Evolutionary conservation across 2,113 vertebrate species (phyloP), one percentile per base, ranked within the genome.

Genomic region (Athene noctua): DNA sequence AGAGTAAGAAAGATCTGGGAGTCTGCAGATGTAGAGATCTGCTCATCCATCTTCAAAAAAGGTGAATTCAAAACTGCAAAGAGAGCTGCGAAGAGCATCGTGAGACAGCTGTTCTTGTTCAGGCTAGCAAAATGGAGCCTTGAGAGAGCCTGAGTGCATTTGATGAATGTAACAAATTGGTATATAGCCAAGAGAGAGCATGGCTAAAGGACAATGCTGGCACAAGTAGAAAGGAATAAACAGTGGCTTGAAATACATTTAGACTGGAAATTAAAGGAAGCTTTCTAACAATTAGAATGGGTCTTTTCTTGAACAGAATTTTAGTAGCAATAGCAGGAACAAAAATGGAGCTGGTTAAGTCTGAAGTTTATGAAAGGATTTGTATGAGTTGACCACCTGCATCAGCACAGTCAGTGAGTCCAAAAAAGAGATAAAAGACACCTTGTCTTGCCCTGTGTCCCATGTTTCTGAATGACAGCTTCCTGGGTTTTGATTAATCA

Each of bases 171-270:
- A 83, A 32, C 49, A 44, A 84, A 38, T 34, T 95, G 96, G 75
- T 86, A 17, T 57, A 29, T 25, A 77, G 90, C 96, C 96, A 96
- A 79, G 62, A 88, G 58, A 90, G 75, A 93, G 30, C 73, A 94
- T 65, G 90, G 89, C 66, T 88, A 44, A 82, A 85, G 73, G 84
- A 95, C 95, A 96, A 82, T 94, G 78, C 92, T 96, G 96, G 96
- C 94, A 90, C n/a, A 71, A 94, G 67, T 86, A 92, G 82, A 96
- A 95, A 93, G 86, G 88, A 90, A 70, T 70, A 90, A 86, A 80
- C 46, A 80, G 70, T 57, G 82, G 12, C 67, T 92, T 83, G 58
- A 92, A 95, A 90, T 93, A 67, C 55, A 70, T 73, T 93, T 83
- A 86, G 46, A 77, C 57, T 92, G 51, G 82, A 94, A 93, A 94